Percentiles rank a stretch among this genome's conserved stretches.
phyloP scores from a whole-genome alignment of 1,140 invertebrate species.

The Bombus pyrosoma region DNA sequence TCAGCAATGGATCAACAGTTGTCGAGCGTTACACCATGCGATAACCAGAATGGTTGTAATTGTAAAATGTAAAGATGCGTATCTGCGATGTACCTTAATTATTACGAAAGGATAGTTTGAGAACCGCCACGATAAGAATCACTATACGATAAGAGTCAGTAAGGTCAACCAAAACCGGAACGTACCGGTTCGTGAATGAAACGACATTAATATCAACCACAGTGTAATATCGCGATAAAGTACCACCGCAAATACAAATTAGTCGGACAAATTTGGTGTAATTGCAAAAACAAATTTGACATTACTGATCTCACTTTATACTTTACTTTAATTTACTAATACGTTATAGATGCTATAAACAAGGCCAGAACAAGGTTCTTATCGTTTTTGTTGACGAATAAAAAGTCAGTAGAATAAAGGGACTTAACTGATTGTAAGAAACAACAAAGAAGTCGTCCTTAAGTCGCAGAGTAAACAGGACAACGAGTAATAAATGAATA shows the following conservation, averaged over 20 bases:
- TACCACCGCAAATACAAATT: conserved; percentile 13
- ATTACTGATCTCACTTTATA: not conserved
- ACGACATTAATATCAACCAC: conserved; percentile 38
- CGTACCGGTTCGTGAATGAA: conserved; percentile 60
- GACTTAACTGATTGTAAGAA: too few species aligned
- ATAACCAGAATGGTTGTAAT: not conserved
- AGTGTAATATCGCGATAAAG: conserved; percentile 35
- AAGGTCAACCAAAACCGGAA: conserved; percentile 68
- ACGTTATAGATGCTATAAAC: not conserved
- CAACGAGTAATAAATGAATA: too few species aligned
- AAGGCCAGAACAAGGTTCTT: not conserved
- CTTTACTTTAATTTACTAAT: too few species aligned
- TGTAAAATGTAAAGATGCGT: not conserved
- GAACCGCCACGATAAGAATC: conserved; percentile 61
- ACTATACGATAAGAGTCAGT: conserved; percentile 34
- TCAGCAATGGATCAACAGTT: too few species aligned
- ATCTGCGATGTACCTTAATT: conserved; percentile 4
- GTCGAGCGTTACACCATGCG: not conserved
- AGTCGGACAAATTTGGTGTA: not conserved
- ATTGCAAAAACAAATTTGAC: not conserved
- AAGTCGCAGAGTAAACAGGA: not conserved
- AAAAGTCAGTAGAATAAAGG: not conserved
- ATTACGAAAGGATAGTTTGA: conserved; percentile 44
- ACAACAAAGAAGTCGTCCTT: too few species aligned
- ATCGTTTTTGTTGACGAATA: not conserved